Base-by-base conservation (phyloP, 1,140 invertebrate genomes). In the Colletes gigas region DNA sequence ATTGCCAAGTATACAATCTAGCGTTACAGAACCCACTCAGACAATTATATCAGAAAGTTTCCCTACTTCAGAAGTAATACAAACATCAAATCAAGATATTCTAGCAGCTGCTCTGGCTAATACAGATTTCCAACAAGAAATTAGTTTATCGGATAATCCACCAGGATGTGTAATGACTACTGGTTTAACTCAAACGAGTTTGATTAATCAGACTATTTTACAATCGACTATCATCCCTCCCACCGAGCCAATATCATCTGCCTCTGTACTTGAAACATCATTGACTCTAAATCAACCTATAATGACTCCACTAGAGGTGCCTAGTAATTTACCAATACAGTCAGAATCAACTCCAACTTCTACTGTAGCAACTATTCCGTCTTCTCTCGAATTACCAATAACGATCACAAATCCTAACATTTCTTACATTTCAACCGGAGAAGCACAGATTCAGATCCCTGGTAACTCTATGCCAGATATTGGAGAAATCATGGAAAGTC, bases 231-330 rank as follows among this genome's bases (percentile, higher is more conserved):
- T 93, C 0, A 91, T 93, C 63, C 92, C 92, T 39, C 91, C 93
- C 19, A 89, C 91, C 3, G 90, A 93, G 50, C 91, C 92, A 19
- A 93, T 92, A 76, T 91, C 93, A 17, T 91, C 93, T 39, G 88
- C 93, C 3, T 92, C 90, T n/a, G 96, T 96, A 0, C 93, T 95
- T 1, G 96, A 97, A 88, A 97, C 96, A 0, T 97, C 96, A 60
- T 85, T 95, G 50, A 95, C 96, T 2, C 92, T 97, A 14, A 96
- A 96, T 90, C 96, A 96, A 88, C 96, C 97, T 0, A 97, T 97
- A 10, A 97, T 97, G 97, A 96, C 96, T 0, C 96, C 96, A 0
- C 90, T 97, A 14, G 96, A 97, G 89, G 94, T 96, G 7, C 96
- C 96, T 0, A 95, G 94, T 39, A 95, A 94, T 75, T 93, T 94